Evolutionary conservation across 1,140 invertebrate genomes (phyloP).

Genomic region (Drosophila nebulosa): DNA sequence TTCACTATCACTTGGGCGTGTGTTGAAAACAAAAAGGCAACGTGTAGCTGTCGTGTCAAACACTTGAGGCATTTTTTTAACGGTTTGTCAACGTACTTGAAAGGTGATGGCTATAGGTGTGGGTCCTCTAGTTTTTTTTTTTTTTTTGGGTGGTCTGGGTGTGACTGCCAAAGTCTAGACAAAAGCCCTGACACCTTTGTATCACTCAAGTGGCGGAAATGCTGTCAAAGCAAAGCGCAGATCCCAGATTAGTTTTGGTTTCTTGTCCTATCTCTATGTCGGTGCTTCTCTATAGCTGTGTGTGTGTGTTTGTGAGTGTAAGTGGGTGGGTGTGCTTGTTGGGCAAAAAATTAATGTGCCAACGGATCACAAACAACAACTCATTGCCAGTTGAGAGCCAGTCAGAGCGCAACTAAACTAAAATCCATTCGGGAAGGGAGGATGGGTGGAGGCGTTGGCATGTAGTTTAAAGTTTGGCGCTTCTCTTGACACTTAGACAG

Average conservation of each 20-base stretch:
- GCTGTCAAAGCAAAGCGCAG: conserved; percentile 65
- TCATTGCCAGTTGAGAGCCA: conserved; percentile 15
- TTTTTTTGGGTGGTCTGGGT: background rate
- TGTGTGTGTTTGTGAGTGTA: background rate
- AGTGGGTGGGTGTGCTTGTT: background rate
- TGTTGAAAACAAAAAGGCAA: conserved; percentile 41
- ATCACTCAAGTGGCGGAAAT: conserved; percentile 59
- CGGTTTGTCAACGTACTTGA: conserved; percentile 24
- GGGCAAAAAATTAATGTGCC: conserved; percentile 60
- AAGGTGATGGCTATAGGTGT: background rate
- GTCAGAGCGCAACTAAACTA: conserved; percentile 25
- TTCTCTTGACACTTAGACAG: conserved; percentile 76
- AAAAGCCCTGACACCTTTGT: conserved; percentile 49
- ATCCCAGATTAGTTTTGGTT: conserved; percentile 56
- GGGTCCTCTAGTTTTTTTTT: background rate
- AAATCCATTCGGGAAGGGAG: conserved; percentile 48
- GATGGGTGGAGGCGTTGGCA: conserved; percentile 44
- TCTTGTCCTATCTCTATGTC: background rate
- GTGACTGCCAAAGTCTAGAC: conserved; percentile 57
- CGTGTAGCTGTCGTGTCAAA: conserved; percentile 55
- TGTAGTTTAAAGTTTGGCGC: conserved; percentile 78
- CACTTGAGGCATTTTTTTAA: conserved; percentile 27
- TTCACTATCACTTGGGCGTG: conserved; percentile 63
- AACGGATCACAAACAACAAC: conserved; percentile 28
- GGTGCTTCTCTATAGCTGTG: conserved; percentile 5